These are phyloP conservation scores for Chirona hameri DNA, from an alignment of 2,888 invertebrate species.

Conservation along the genomic window DNA sequence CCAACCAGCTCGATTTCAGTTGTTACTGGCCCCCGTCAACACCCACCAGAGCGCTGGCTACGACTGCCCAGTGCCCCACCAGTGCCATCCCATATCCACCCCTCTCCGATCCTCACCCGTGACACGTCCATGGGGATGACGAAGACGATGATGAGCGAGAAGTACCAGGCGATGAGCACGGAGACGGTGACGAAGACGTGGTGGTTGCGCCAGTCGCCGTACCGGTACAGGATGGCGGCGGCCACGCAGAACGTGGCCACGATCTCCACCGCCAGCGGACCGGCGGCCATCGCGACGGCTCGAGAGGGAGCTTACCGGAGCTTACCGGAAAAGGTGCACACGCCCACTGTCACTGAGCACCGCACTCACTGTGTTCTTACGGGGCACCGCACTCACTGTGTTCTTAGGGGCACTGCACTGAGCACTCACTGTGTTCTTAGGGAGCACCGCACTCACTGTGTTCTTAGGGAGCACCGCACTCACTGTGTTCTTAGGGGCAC, in stretches of 20 bases:
- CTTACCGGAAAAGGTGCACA: too few species aligned
- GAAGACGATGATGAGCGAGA: conserved; percentile 96
- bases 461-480: too few species aligned
- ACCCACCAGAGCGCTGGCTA: not conserved
- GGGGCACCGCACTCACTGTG: too few species aligned
- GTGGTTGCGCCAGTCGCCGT: conserved; percentile 93
- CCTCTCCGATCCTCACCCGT: conserved; percentile 61
- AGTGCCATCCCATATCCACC: not conserved
- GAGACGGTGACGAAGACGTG: conserved; percentile 88
- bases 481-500: too few species aligned
- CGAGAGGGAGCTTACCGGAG: too few species aligned
- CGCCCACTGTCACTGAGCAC: too few species aligned
- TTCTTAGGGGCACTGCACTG: too few species aligned
- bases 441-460: too few species aligned
- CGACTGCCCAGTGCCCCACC: too few species aligned
- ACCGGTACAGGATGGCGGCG: conserved; percentile 77
- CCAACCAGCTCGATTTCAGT: too few species aligned
- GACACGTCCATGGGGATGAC: conserved; percentile 96
- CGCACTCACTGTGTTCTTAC: too few species aligned
- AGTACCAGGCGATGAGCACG: conserved; percentile 96
- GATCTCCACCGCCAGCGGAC: conserved; percentile 74
- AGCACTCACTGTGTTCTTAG: too few species aligned
- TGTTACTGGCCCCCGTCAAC: not conserved
- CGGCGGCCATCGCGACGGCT: conserved; percentile 62
- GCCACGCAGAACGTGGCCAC: conserved; percentile 70